Base-by-base conservation (phyloP, 2,113 vertebrate species). In the Ctenodactylus gundi region DNA sequence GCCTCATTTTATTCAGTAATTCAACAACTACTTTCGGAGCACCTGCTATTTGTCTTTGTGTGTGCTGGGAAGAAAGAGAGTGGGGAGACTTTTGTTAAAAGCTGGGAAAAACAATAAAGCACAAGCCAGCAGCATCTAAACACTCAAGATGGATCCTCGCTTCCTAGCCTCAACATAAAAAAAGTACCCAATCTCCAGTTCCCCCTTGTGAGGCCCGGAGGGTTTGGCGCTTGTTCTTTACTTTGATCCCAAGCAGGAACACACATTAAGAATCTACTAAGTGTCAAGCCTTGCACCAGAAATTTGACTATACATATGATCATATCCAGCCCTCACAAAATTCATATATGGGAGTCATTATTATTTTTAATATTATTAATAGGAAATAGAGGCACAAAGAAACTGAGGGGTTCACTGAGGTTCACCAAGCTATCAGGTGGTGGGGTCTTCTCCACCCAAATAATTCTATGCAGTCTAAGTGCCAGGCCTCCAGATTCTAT, bases 21-120 rank as follows among this genome's bases (percentile, higher is more conserved):
- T 93, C 90, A 94, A 17, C 64, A 53, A 53, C 41, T 55, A 68
- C 86, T 82, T 93, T 88, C 81, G 46, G 90, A 94, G 67, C 29
- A 41, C 85, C 91, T 81, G 34, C 41, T 72, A 39, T 68, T 78
- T 77, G 51, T 90, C 82, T 90, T 80, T 89, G 44, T 83, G 80
- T 83, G 84, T 82, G 11, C 49, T 92, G 46, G 17, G 46, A 65
- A 31, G 39, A 18, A 3, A 88, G 67, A 36, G 8, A 39, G 29
- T 34, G 8, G 51, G 41, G 15, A 34, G n/a, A 41, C n/a, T n/a
- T n/a, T n/a, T n/a, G 27, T 46, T 6, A 73, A 70, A 85, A 65
- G 36, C 64, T 44, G 53, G n/a, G 58, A 78, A 85, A 62, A 5
- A 2, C 34, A 55, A 39, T 2, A 44, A 23, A 11, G 15, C 31